These are phyloP conservation scores for Calameuta filiformis DNA, from an alignment of 2,888 invertebrate species.

Conservation along the genomic window DNA sequence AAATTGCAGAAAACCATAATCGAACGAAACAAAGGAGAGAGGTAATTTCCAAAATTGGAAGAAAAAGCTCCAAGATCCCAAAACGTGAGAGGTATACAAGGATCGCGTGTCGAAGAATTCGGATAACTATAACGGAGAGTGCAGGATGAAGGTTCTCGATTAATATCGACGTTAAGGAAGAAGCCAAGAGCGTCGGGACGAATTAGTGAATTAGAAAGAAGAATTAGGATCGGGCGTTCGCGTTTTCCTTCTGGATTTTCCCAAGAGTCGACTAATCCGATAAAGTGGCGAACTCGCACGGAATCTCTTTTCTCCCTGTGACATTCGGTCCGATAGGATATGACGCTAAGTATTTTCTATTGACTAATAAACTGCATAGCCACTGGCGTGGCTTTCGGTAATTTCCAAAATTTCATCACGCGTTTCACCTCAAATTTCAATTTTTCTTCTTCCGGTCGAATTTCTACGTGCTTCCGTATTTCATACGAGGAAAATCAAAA, in stretches of 20 bases:
- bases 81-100: no score
- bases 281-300: conserved; percentile 55
- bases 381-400: no score
- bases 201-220: conserved; percentile 51
- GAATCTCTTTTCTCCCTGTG: conserved; percentile 42
- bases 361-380: conserved; percentile 50
- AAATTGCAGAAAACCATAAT: no score
- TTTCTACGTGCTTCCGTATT: neutral
- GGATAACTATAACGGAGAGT: no score
- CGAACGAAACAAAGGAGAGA: no score
- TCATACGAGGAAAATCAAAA: no score
- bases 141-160: conserved; percentile 16
- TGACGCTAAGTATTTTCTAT: conserved; percentile 49
- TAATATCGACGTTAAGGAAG: conserved; percentile 36
- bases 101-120: no score
- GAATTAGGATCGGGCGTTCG: conserved; percentile 35
- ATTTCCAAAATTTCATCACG: no score
- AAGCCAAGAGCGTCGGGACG: conserved; percentile 36
- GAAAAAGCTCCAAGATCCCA: neutral
- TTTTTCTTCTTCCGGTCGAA: conserved; percentile 21
- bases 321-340: conserved; percentile 46
- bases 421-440: conserved; percentile 7
- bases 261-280: conserved; percentile 53
- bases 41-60: no score
- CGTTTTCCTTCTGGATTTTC: conserved; percentile 29